These are phyloP conservation scores for Sprattus sprattus DNA, from an alignment of 2,113 vertebrate genomes.

Conservation along the genomic window DNA sequence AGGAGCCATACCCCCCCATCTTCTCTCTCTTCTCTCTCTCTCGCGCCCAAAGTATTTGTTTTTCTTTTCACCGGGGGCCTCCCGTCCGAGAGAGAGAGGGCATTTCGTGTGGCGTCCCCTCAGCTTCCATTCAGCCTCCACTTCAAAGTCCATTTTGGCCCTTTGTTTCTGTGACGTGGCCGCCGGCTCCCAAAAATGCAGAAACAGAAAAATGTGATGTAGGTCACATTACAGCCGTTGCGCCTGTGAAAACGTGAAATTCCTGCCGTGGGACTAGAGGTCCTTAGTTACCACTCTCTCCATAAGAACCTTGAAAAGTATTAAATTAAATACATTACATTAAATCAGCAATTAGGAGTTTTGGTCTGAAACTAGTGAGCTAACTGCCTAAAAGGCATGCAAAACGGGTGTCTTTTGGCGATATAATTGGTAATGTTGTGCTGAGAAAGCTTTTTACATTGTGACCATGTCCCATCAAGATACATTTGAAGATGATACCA, in stretches of 20 bases:
- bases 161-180: slow-evolving; percentile 88
- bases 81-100: slow-evolving; percentile 73
- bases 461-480: background rate
- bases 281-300: slow-evolving; percentile 78
- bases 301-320: background rate
- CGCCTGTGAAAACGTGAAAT: slow-evolving; percentile 78
- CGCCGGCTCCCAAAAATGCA: slow-evolving; percentile 88
- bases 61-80: slow-evolving; percentile 86
- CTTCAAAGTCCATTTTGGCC: slow-evolving; percentile 89
- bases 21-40: slow-evolving; percentile 22
- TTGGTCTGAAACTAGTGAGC: background rate
- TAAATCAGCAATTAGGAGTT: background rate
- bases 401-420: background rate
- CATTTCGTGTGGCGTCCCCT: slow-evolving; percentile 79
- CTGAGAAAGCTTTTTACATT: background rate
- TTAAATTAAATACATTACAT: background rate
- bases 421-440: background rate
- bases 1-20: slow-evolving; percentile 83
- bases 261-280: slow-evolving; percentile 79
- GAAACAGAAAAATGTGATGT: slow-evolving; percentile 93
- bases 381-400: no score
- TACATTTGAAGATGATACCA: background rate
- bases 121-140: slow-evolving; percentile 79
- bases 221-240: slow-evolving; percentile 89
- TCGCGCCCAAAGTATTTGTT: slow-evolving; percentile 91